These are phyloP conservation scores for Psittacula echo DNA, from an alignment of 2,797 vertebrate genomes.

Conservation along the genomic window DNA sequence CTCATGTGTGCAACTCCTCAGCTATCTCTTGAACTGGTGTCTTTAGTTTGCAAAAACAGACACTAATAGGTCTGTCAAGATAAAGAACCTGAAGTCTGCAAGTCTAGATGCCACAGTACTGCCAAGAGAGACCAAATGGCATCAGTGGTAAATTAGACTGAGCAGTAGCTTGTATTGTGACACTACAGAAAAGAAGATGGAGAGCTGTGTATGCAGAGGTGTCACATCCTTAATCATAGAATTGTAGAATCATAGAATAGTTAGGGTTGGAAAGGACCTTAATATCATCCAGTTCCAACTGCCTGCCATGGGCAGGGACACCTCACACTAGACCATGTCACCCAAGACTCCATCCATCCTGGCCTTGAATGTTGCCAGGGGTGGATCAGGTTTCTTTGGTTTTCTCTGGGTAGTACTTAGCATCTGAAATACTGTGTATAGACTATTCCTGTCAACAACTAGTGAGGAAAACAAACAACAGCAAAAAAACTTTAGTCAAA, in stretches of 20 bases:
- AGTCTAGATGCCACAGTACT: not conserved
- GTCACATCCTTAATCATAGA: not conserved
- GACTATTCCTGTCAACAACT: not conserved
- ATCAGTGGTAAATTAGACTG: not conserved
- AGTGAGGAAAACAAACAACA: not conserved
- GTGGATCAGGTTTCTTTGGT: not conserved
- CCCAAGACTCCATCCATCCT: not conserved
- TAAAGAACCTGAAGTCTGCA: not conserved
- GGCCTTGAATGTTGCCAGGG: not conserved
- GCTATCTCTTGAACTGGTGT: not conserved
- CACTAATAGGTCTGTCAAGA: not conserved
- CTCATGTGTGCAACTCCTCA: not conserved
- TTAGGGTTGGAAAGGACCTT: not conserved
- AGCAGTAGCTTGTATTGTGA: not conserved
- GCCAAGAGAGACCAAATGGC: not conserved
- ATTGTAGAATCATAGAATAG: not conserved
- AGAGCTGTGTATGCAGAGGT: not conserved
- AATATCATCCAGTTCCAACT: not conserved
- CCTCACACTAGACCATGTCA: not conserved
- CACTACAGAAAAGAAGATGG: not conserved
- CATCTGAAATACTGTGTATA: not conserved
- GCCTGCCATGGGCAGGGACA: not conserved
- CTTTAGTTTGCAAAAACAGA: not conserved
- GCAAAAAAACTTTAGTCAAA: not conserved
- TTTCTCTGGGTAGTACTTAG: not conserved